Evolutionary conservation across 2,113 vertebrate genomes (phyloP).

Genomic region (Pycnonotus jocosus): DNA sequence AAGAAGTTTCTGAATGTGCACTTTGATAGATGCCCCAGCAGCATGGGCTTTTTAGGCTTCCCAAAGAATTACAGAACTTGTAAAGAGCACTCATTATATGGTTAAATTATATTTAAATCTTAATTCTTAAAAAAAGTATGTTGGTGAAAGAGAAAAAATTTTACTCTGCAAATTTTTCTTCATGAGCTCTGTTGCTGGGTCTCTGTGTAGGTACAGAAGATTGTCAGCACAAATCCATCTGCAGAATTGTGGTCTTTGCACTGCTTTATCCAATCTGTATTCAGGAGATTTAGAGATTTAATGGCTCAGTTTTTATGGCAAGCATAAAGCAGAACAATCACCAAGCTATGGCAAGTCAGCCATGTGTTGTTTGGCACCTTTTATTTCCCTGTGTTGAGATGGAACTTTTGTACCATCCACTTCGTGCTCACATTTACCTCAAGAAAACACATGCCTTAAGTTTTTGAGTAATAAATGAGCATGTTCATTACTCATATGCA

Average conservation of each 20-base stretch:
- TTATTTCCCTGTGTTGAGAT: not conserved
- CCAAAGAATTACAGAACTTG: not conserved
- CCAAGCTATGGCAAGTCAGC: not conserved
- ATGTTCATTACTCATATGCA: not conserved
- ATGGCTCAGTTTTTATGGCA: not conserved
- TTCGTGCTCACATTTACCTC: not conserved
- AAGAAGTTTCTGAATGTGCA: not conserved
- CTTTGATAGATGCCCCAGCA: not conserved
- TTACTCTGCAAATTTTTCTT: not conserved
- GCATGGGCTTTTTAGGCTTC: not conserved
- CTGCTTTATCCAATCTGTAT: not conserved
- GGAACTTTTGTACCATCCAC: not conserved
- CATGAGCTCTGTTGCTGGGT: fast-evolving
- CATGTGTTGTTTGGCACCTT: not conserved
- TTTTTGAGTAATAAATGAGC: not conserved
- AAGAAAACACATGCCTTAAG: not conserved
- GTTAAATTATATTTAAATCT: not conserved
- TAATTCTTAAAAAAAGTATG: not conserved
- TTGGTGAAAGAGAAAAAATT: not conserved
- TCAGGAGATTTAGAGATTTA: not conserved
- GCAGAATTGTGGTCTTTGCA: not conserved
- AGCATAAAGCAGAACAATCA: not conserved
- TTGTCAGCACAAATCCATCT: not conserved
- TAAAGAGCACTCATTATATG: not conserved
- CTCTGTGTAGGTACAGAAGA: not conserved